Base-by-base conservation (phyloP, 2,888 invertebrate genomes). In the Acanthopleura granulata region DNA sequence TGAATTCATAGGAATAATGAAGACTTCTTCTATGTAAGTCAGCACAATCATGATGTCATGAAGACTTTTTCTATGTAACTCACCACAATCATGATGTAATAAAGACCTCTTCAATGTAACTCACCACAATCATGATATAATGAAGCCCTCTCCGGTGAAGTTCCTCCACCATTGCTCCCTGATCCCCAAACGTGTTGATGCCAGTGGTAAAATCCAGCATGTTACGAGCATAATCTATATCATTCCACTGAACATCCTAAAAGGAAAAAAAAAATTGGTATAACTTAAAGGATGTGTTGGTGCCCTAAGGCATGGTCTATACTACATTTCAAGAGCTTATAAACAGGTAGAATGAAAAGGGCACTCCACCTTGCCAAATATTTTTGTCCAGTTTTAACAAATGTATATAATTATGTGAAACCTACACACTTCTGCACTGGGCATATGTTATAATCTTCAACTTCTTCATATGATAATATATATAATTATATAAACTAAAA, bases 241-340 rank as follows among this genome's bases (percentile, higher is more conserved):
- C 87, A 79, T 84, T 84, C 83, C 83, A 84, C 75, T 85, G 85
- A 11, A 81, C 78, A 79, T 84, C 86, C 84, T 86, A 76, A 22
- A 77, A 51, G 22, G 75, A n/a, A n/a, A 16, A 57, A 57, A 14
- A 40, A 74, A n/a, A n/a, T n/a, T n/a, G n/a, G n/a, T n/a, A n/a
- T n/a, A n/a, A n/a, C n/a, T n/a, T n/a, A n/a, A n/a, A n/a, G n/a
- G n/a, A n/a, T n/a, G n/a, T n/a, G n/a, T n/a, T 40, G 40, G 40
- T 9, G 40, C 4, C 9, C 3, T 40, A 40, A 40, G 40, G 9
- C 40, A 40, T 40, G 40, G 40, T 9, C 40, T 6, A 9, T 40
- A 40, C 40, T 40, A 40, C 40, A 40, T 40, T 40, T 40, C 9
- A 40, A 9, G 40, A 3, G 9, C 40, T 40, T 40, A 40, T 40